Evolutionary conservation across 2,888 invertebrate genomes (phyloP), one percentile per base, ranked within the genome.

Genomic region (Chelonus formosanus): DNA sequence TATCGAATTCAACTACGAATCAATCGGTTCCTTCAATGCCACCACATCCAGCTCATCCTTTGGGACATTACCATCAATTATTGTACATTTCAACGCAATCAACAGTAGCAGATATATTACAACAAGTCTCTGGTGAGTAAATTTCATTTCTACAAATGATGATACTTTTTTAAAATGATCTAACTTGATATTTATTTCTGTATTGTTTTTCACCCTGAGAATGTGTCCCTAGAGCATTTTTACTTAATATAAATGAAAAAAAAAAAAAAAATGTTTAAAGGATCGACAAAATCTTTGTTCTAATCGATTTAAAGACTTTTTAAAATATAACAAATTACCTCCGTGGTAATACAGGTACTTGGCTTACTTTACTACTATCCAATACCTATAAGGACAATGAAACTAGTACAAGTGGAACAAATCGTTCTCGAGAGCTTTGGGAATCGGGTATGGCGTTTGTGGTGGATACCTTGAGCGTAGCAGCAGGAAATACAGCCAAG

Each of bases 401-500:
- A 70, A 73, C 77, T 52, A 78, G 68, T 63, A 71, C 75, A 47
- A 77, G 74, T 61, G 75, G 71, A 40, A 63, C 73, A 44, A 71
- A 55, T 65, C 63, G 66, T 59, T 69, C 68, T 35, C 76, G 80
- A 31, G 84, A 86, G 53, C 80, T 85, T 70, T 86, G 85, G 83
- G 85, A 85, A 71, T 80, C 86, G 50, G 84, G 85, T 6, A 82
- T 85, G 71, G 84, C 85, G 3, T 85, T 87, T 66, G 85, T 86
- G 63, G 85, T 89, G 72, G 87, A 87, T 67, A 86, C 88, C 67
- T 81, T 93, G n/a, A 92, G 92, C 74, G 90, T 94, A 65, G 93
- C 94, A 6, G 95, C 95, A 57, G 94, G 92, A 59, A 91, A 92
- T 69, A 92, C 93, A 20, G 95, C 95, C 60, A 95, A 95, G 85